Base-by-base conservation (phyloP, 2,888 invertebrate species). In the Microdon myrmicae region DNA sequence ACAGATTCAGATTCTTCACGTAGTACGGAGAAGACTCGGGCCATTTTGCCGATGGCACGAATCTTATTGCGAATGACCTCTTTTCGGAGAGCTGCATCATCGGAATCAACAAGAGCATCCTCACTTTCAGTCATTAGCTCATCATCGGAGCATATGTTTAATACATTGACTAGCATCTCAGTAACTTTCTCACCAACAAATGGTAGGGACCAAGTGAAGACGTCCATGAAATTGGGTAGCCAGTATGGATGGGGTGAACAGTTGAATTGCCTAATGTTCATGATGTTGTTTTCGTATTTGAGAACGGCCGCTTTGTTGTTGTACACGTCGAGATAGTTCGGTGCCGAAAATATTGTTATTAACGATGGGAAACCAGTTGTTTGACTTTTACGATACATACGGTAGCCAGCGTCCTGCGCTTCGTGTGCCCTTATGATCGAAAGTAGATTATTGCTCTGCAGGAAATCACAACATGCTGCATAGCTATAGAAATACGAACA, bases 191-290 rank as follows among this genome's bases (percentile, higher is more conserved):
- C 99, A 70, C 98, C 99, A 69, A 99, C 98, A 83, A 99, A 99
- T 71, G 99, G 99, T 81, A 99, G 84, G 71, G 97, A 98, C 98
- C 98, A 99, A 74, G 99, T 99, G 84, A 99, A 99, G 66, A 99
- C 98, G 83, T 99, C 98, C 98, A 99, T 99, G 83, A 99, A 99
- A 83, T 99, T 99, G 74, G 99, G 99, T 83, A 99, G 84, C 99
- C 99, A 99, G 81, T 99, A 99, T 25, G 99, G 99, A 84, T 99
- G 99, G 67, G 97, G 96, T 72, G 97, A 97, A 84, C 96, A 98
- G 83, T 99, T 99, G 84, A 99, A 99, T 85, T 99, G 99, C 78
- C 98, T 89, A 76, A 99, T 99, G 84, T 99, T 99, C 98, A 99
- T 99, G 75, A 99, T 98, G 85, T 99, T 99, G 85, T 99, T 98